phyloP scores from a whole-genome alignment of 2,888 invertebrate genomes.

The Microctonus hyperodae region DNA sequence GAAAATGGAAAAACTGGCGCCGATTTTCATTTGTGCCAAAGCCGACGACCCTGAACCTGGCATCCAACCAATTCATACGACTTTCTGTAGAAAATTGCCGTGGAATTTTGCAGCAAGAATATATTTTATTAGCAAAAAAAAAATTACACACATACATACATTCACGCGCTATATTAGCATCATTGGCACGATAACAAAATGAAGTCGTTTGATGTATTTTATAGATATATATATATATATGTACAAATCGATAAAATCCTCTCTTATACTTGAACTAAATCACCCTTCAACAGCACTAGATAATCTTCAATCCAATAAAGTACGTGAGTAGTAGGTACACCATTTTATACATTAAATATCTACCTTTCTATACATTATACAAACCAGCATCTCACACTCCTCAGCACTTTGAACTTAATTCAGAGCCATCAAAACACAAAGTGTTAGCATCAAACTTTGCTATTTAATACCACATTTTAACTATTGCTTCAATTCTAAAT shows the following conservation, averaged over 20 bases:
- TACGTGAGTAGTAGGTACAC: background rate
- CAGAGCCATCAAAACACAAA: too few species aligned
- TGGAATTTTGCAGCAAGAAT: background rate
- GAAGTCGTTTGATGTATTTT: background rate
- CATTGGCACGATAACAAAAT: background rate
- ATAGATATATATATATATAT: background rate
- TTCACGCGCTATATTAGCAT: background rate
- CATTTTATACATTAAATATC: background rate
- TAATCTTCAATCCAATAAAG: background rate
- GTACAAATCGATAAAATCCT: too few species aligned
- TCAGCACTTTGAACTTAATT: too few species aligned
- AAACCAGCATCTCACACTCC: too few species aligned
- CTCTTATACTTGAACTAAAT: background rate
- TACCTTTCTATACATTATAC: too few species aligned
- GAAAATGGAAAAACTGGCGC: background rate
- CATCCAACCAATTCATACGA: slow-evolving; percentile 11
- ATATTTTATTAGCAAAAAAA: background rate
- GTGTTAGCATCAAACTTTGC: too few species aligned
- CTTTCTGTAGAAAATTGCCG: background rate
- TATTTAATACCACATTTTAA: too few species aligned
- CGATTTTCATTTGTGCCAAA: slow-evolving; percentile 19
- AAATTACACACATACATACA: background rate
- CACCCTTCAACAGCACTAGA: background rate
- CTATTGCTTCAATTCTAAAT: too few species aligned
- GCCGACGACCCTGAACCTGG: slow-evolving; percentile 19